Conservation (phyloP, 2,888 invertebrate species). For the Hylaea fasciaria region DNA sequence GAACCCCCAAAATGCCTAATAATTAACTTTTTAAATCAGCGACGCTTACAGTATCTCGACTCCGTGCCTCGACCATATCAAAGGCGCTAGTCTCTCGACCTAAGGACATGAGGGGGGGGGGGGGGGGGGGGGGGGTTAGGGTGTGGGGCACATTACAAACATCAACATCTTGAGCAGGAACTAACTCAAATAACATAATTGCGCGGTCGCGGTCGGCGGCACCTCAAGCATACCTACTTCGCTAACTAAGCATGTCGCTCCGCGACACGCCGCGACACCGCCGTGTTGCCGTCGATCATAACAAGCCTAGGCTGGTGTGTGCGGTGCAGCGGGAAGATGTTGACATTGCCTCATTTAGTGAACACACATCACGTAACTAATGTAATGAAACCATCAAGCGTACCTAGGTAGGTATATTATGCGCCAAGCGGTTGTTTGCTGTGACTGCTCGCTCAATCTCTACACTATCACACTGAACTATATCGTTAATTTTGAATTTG, state of each 20-base stretch:
- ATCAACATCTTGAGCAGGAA: slow-evolving; percentile 25
- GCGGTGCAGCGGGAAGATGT: background rate
- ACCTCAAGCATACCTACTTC: background rate
- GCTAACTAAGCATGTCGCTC: background rate
- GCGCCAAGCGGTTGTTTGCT: no score
- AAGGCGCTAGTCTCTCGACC: no score
- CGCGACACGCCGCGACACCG: no score
- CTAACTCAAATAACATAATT: slow-evolving; percentile 2
- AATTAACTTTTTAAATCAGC: background rate
- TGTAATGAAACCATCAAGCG: no score
- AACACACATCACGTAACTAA: no score
- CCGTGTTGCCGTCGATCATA: no score
- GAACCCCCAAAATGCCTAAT: no score
- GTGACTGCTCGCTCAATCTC: background rate
- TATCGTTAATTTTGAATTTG: background rate
- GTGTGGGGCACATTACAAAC: background rate
- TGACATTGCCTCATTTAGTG: no score
- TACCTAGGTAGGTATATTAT: no score
- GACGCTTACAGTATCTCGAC: background rate
- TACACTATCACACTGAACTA: background rate
- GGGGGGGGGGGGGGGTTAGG: background rate
- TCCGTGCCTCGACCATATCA: no score
- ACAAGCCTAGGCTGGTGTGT: background rate
- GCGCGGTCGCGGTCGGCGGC: background rate
- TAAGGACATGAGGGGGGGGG: background rate